Conservation (phyloP, 2,888 invertebrate genomes). For the Meliscaeva auricollis region DNA sequence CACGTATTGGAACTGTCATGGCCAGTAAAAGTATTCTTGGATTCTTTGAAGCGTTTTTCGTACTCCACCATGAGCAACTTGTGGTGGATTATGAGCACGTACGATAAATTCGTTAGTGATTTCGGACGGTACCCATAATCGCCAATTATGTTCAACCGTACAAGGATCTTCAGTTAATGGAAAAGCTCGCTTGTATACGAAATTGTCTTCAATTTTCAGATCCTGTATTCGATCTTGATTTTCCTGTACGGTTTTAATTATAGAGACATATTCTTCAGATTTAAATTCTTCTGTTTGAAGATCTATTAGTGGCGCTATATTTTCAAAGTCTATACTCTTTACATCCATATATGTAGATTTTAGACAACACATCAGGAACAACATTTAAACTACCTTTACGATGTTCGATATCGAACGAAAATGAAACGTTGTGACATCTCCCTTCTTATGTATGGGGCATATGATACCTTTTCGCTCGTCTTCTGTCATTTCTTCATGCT, state of each 20-base stretch:
- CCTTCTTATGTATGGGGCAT: no score
- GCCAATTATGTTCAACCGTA: conserved; percentile 11
- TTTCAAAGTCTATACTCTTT: no score
- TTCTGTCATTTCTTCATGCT: no score
- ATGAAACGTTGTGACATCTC: no score
- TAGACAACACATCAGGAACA: no score
- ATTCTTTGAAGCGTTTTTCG: conserved; percentile 36
- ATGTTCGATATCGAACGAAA: no score
- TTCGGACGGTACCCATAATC: conserved; percentile 43
- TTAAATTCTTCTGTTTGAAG: conserved; percentile 20
- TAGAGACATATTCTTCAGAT: neutral
- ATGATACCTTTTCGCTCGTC: neutral
- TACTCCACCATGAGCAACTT: conserved; percentile 33
- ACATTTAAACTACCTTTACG: no score
- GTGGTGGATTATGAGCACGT: conserved; percentile 34
- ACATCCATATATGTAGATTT: no score
- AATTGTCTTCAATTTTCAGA: no score
- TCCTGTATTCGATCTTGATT: no score
- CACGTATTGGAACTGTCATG: conserved; percentile 32
- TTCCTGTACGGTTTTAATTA: no score
- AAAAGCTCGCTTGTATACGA: no score
- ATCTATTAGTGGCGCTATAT: conserved; percentile 27
- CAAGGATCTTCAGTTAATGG: neutral
- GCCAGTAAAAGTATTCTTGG: conserved; percentile 59
- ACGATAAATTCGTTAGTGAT: conserved; percentile 19